These are phyloP conservation scores for Tetranychus urticae DNA, from an alignment of 1,140 invertebrate genomes.

Conservation along the genomic window DNA sequence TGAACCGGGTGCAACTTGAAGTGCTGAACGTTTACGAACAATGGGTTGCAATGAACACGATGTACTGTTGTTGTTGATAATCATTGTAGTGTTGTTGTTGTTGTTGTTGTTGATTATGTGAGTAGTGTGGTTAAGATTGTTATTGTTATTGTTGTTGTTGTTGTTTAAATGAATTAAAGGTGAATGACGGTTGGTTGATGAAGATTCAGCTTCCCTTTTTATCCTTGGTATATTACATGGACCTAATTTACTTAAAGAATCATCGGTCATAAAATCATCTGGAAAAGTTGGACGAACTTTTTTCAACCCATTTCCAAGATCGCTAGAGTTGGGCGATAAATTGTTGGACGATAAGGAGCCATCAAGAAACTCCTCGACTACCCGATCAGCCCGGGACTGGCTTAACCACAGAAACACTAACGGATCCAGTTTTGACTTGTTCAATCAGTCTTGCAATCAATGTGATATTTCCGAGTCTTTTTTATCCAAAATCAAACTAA, in stretches of 20 bases:
- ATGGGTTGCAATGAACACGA: not conserved
- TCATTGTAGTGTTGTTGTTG: constrained; percentile 2
- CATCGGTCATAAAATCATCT: constrained; percentile 3
- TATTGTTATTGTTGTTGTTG: constrained; percentile 4
- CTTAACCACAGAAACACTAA: constrained; percentile 14
- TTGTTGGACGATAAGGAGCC: constrained; percentile 4
- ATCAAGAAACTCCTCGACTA: constrained; percentile 12
- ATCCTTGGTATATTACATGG: not conserved
- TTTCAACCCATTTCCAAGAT: constrained; percentile 1
- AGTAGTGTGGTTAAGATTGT: not conserved
- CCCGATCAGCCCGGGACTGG: constrained; percentile 12
- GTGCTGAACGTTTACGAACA: constrained; percentile 7
- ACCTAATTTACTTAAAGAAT: not conserved
- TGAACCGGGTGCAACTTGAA: constrained; percentile 3
- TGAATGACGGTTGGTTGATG: not conserved
- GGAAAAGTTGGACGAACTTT: constrained; percentile 2
- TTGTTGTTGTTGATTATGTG: not conserved
- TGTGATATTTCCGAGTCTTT: not conserved
- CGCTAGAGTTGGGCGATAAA: not conserved
- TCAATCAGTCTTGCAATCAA: not conserved
- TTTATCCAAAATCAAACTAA: too few relatives aligned
- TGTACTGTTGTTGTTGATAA: not conserved
- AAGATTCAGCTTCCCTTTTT: not conserved
- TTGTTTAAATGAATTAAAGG: not conserved
- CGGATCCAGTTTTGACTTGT: constrained; percentile 12